These are phyloP conservation scores for Oasisia sp. DNA, from an alignment of 2,888 invertebrate genomes.

Conservation along the genomic window DNA sequence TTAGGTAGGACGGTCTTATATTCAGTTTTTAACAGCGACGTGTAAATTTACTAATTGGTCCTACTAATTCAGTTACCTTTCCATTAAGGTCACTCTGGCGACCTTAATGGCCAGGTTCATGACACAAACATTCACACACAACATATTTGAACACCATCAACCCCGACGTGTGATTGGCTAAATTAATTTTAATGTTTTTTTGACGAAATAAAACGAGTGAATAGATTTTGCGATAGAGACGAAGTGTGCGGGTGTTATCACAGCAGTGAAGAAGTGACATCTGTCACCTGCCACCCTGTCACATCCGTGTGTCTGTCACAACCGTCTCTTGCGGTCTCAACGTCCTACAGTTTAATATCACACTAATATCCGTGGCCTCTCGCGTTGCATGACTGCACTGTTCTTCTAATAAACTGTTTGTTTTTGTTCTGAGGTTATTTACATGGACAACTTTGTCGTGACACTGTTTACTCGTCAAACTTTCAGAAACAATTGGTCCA, in stretches of 20 bases:
- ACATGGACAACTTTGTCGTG: not conserved
- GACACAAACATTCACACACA: no score
- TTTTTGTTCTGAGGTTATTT: not conserved
- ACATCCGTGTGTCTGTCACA: not conserved
- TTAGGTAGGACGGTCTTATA: no score
- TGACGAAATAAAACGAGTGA: not conserved
- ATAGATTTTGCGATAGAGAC: not conserved
- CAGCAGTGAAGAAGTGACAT: not conserved
- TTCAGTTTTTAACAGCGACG: no score
- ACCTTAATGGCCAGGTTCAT: no score
- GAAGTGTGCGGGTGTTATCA: not conserved
- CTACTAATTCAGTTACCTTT: no score
- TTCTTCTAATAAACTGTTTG: not conserved
- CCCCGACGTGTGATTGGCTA: no score
- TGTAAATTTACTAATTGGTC: no score
- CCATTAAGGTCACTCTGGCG: no score
- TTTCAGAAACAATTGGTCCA: not conserved
- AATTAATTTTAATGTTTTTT: not conserved
- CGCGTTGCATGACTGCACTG: not conserved
- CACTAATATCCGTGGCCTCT: not conserved
- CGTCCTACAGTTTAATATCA: slow-evolving; percentile 1
- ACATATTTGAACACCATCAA: no score
- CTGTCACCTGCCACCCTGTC: not conserved
- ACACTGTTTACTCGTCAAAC: not conserved
- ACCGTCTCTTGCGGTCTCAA: not conserved